Evolutionary conservation across 2,888 invertebrate genomes (phyloP).

Genomic region (Limenitis camilla): DNA sequence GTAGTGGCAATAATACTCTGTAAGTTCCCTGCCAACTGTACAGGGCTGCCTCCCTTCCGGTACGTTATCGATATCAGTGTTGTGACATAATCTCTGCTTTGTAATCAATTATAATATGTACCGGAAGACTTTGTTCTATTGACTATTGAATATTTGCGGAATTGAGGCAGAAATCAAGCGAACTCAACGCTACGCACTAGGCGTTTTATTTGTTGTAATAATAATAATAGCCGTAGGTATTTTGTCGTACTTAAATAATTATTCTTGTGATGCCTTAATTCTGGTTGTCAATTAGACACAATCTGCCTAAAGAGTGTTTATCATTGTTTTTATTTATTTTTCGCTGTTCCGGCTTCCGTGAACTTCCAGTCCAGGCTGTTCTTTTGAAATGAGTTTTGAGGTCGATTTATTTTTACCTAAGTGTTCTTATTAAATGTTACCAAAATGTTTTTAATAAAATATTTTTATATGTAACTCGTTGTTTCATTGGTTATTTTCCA

Average conservation of each 20-base stretch:
- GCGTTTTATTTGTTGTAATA: constrained; percentile 71
- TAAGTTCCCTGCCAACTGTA: constrained; percentile 53
- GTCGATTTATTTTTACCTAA: constrained; percentile 77
- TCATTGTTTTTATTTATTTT: constrained; percentile 72
- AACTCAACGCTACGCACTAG: constrained; percentile 60
- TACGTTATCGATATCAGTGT: background rate
- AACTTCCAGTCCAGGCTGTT: constrained; percentile 76
- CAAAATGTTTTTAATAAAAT: constrained; percentile 78
- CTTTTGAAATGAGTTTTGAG: constrained; percentile 75
- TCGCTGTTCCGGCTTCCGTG: constrained; percentile 75
- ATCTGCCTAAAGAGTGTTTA: constrained; percentile 71
- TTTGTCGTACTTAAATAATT: constrained; percentile 75
- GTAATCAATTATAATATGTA: too few relatives aligned
- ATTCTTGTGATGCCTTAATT: constrained; percentile 77
- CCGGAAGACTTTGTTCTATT: too few relatives aligned
- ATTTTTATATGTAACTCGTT: constrained; percentile 71
- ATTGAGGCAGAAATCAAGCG: constrained; percentile 37
- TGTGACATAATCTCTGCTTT: too few relatives aligned
- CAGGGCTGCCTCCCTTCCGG: constrained; percentile 25
- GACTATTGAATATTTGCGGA: too few relatives aligned
- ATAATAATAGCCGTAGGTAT: constrained; percentile 75
- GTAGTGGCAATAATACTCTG: constrained; percentile 74
- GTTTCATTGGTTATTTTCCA: constrained; percentile 26
- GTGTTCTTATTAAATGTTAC: constrained; percentile 78
- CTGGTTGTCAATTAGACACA: constrained; percentile 76